Percentiles rank a stretch among this genome's conserved stretches.
phyloP scores from a whole-genome alignment of 2,888 invertebrate genomes.

The Acrobasis consociella region DNA sequence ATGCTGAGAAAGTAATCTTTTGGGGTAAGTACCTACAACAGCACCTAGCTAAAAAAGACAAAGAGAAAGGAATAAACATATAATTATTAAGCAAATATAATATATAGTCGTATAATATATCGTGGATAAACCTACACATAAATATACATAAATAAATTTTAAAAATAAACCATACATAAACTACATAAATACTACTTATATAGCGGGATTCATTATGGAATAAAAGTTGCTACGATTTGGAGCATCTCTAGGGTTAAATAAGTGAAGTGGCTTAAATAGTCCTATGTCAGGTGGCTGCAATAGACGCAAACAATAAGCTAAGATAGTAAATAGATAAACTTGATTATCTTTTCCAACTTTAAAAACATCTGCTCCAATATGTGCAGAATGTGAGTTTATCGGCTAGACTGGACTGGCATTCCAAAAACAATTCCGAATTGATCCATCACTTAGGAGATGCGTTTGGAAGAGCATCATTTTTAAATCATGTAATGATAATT shows the following conservation, averaged over 20 bases:
- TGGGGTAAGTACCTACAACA: too few species aligned
- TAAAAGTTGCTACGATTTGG: slow-evolving; percentile 4
- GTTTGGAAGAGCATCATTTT: not conserved
- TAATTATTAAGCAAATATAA: too few species aligned
- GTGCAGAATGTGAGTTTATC: not conserved
- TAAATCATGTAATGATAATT: too few species aligned
- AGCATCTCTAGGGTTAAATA: slow-evolving; percentile 7
- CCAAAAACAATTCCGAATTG: not conserved
- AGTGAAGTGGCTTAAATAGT: slow-evolving; percentile 5
- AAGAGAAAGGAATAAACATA: too few species aligned
- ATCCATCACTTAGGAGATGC: not conserved
- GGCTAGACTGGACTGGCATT: not conserved
- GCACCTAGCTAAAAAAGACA: too few species aligned
- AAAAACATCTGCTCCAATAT: not conserved
- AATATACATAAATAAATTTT: too few species aligned
- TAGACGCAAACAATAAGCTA: too few species aligned
- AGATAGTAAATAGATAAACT: not conserved
- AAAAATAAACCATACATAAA: too few species aligned
- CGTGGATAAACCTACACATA: too few species aligned
- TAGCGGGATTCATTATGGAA: not conserved
- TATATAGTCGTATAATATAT: too few species aligned
- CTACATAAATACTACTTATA: too few species aligned
- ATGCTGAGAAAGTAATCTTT: too few species aligned
- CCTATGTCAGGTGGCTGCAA: not conserved
- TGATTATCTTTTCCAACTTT: not conserved